These are phyloP conservation scores for Plutella xylostella DNA, from an alignment of 2,888 invertebrate genomes.

Conservation along the genomic window DNA sequence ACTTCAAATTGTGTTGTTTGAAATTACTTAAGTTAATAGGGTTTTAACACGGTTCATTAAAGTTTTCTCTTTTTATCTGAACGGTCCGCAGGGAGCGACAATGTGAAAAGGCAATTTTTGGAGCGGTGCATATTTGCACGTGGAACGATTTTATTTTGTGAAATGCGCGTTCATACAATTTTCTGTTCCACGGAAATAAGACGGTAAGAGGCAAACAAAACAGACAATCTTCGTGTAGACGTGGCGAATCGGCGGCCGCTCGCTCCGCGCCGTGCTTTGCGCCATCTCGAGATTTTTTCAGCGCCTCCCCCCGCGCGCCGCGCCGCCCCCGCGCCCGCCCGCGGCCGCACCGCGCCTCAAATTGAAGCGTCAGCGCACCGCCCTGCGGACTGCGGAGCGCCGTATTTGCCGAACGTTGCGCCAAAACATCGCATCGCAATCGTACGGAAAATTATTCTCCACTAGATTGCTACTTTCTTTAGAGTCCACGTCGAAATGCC, in stretches of 20 bases:
- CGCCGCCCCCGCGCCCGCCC: conserved; percentile 29
- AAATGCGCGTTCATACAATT: conserved; percentile 50
- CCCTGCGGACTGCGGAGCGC: conserved; percentile 10
- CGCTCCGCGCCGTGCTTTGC: conserved; percentile 49
- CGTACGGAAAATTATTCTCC: conserved; percentile 59
- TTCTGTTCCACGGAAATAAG: conserved; percentile 52
- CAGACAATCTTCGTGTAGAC: conserved; percentile 62
- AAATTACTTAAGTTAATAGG: no score
- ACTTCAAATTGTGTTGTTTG: conserved; percentile 1
- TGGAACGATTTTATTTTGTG: conserved; percentile 43
- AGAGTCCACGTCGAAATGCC: background rate
- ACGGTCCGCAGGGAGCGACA: conserved; percentile 1
- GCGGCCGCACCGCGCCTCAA: conserved; percentile 35
- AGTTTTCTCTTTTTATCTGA: background rate
- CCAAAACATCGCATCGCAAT: conserved; percentile 65
- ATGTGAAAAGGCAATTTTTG: conserved; percentile 7
- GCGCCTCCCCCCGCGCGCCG: background rate
- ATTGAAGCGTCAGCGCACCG: conserved; percentile 50
- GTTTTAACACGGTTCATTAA: background rate
- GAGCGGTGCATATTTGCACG: conserved; percentile 25
- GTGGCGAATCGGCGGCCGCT: conserved; percentile 53
- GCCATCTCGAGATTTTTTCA: conserved; percentile 61
- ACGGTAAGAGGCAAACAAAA: conserved; percentile 60
- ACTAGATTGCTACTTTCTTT: conserved; percentile 51
- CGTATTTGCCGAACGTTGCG: conserved; percentile 63